Evolutionary conservation across 2,797 vertebrate genomes (phyloP).

Genomic region (Semotilus atromaculatus): DNA sequence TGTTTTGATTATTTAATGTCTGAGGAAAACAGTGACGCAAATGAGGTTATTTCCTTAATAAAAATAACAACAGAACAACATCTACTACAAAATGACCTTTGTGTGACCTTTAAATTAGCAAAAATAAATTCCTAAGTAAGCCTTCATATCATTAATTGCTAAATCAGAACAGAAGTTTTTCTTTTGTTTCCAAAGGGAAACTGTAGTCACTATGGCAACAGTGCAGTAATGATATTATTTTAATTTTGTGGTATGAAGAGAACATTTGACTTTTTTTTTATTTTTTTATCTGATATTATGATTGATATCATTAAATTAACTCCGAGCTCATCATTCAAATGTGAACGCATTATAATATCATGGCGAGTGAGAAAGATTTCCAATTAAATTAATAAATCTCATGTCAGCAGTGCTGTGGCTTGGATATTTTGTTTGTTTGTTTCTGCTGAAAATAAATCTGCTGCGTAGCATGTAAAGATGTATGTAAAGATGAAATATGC

Average conservation of each 20-base stretch:
- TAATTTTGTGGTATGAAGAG: not conserved
- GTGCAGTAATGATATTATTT: not conserved
- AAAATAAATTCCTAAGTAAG: not conserved
- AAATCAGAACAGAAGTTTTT: not conserved
- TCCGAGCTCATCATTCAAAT: slow-evolving; percentile 4
- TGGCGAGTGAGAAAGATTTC: not conserved
- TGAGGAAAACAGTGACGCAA: slow-evolving; percentile 22
- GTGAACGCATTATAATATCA: not conserved
- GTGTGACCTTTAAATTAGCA: not conserved
- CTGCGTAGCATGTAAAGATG: not conserved
- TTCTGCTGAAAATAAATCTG: not conserved
- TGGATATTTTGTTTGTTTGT: not conserved
- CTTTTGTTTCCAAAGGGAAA: not conserved
- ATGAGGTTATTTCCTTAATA: not conserved
- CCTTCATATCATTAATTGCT: not conserved
- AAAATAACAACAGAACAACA: not conserved
- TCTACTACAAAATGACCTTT: not conserved
- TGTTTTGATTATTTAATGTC: slow-evolving; percentile 43
- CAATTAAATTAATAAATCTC: slow-evolving; percentile 15
- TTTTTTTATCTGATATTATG: slow-evolving; percentile 20
- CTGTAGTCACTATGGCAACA: not conserved
- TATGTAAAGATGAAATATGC: not conserved
- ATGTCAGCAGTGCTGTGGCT: not conserved
- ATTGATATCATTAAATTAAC: slow-evolving; percentile 21
- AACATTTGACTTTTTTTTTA: not conserved